These are phyloP conservation scores for Gopherus flavomarginatus DNA, from an alignment of 2,113 vertebrate genomes.

Conservation along the genomic window DNA sequence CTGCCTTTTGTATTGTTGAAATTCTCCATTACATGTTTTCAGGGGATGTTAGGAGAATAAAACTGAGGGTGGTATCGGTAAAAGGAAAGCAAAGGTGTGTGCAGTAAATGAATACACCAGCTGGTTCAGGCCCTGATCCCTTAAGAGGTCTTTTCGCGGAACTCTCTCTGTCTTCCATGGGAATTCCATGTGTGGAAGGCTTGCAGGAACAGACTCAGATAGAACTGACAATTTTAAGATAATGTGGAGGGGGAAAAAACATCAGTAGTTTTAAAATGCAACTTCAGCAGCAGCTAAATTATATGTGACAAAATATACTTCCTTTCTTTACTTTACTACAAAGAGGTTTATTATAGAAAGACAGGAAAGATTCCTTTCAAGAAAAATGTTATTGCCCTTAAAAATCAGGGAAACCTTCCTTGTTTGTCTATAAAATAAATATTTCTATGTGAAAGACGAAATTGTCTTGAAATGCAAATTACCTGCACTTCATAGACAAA, in stretches of 20 bases:
- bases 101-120: not conserved
- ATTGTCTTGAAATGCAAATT: conserved; percentile 2
- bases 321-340: not conserved
- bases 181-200: not conserved
- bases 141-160: not conserved
- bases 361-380: not conserved
- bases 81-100: not conserved
- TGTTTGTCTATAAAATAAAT: conserved; percentile 34
- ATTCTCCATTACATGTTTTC: not conserved
- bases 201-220: not conserved
- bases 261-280: not conserved
- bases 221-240: not conserved
- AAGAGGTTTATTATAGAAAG: not conserved
- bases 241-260: not conserved
- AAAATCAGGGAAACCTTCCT: not conserved
- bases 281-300: not conserved
- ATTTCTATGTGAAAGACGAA: not conserved
- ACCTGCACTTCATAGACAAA: conserved; percentile 20
- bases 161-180: not conserved
- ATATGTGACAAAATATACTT: not conserved
- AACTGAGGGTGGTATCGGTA: not conserved
- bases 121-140: not conserved
- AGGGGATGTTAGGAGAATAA: not conserved
- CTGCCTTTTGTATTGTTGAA: not conserved
- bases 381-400: not conserved